Evolutionary conservation across 1,140 invertebrate genomes (phyloP).

Genomic region (Lucilia cuprina): DNA sequence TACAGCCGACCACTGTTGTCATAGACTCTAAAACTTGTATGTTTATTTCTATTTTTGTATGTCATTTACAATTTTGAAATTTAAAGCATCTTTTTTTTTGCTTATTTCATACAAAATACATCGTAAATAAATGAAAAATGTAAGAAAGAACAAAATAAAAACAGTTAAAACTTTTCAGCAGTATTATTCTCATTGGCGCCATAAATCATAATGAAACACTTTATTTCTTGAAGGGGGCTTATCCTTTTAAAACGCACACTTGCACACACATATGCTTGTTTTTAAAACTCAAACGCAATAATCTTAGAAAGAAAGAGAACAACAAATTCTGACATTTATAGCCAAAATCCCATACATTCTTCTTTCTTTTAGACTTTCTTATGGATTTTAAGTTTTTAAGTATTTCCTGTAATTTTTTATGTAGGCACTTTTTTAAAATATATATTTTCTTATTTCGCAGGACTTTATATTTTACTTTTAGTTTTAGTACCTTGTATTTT

Average conservation of each 20-base stretch:
- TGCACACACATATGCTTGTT: background rate
- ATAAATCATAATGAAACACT: conserved; percentile 12
- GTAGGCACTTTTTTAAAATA: background rate
- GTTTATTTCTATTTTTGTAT: background rate
- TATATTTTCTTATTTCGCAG: background rate
- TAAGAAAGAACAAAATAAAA: background rate
- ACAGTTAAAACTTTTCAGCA: background rate
- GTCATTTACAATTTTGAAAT: background rate
- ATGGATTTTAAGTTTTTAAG: background rate
- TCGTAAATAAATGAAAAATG: background rate
- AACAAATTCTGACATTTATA: background rate
- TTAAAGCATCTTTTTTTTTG: conserved; percentile 1
- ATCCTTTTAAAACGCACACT: background rate
- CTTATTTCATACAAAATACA: background rate
- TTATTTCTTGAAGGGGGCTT: background rate
- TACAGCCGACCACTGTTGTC: too few relatives aligned
- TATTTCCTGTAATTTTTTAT: background rate
- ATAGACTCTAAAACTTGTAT: too few relatives aligned
- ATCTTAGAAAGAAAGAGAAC: background rate
- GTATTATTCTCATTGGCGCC: conserved; percentile 10
- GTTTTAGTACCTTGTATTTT: background rate
- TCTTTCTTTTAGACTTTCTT: background rate
- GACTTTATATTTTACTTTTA: background rate
- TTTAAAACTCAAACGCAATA: background rate
- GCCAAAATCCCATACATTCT: background rate